Evolutionary conservation across 2,113 vertebrate species (phyloP).

Genomic region (Xenopus borealis): DNA sequence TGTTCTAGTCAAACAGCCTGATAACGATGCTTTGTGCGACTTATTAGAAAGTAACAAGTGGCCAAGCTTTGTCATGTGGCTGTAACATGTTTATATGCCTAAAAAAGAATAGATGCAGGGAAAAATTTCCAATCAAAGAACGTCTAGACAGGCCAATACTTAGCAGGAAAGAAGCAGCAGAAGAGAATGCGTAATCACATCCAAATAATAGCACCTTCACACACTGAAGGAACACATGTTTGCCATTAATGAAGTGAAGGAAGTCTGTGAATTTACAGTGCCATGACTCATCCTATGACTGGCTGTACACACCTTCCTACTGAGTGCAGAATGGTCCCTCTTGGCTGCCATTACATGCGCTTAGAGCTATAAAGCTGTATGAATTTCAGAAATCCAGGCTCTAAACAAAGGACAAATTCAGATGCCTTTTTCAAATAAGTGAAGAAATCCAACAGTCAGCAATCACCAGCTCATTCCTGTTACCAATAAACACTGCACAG

Average conservation of each 20-base stretch:
- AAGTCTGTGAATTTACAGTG: constrained; percentile 16
- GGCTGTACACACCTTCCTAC: constrained; percentile 18
- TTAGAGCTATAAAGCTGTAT: constrained; percentile 1
- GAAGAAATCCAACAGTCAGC: background rate
- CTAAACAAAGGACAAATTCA: background rate
- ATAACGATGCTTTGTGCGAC: too few species aligned
- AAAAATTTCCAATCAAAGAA: constrained; percentile 9
- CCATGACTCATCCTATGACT: constrained; percentile 23
- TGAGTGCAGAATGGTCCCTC: constrained; percentile 4
- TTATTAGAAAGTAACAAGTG: too few species aligned
- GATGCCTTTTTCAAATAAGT: background rate
- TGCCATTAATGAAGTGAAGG: constrained; percentile 29
- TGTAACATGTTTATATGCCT: constrained; percentile 10
- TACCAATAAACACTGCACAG: background rate
- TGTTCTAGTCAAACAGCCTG: too few species aligned
- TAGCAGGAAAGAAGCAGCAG: constrained; percentile 21
- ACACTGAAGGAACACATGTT: constrained; percentile 27
- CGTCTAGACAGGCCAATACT: constrained; percentile 26
- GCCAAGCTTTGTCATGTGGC: too few species aligned
- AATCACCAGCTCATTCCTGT: background rate
- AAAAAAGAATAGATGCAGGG: constrained; percentile 6
- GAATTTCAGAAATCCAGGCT: background rate
- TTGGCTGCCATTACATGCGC: constrained; percentile 15
- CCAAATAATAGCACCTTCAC: constrained; percentile 11
- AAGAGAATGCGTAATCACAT: constrained; percentile 15